Conservation (phyloP, 2,113 vertebrate genomes). For the cattle (Bos taurus) region ARS-UCD2.0 NC_037331.1:118403501-118404000, state of each 20-base stretch:
- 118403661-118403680: neutral
- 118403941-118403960: neutral
- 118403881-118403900: neutral
- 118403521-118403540: neutral
- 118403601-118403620: neutral
- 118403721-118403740: neutral
- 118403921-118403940: neutral
- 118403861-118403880: neutral
- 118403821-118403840: neutral
- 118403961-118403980: neutral
- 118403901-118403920: neutral
- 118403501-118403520: fast-evolving
- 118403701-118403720: no score
- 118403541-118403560: neutral
- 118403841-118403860: no score
- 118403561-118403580: neutral
- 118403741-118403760: neutral
- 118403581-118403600: fast-evolving
- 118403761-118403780: fast-evolving
- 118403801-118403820: fast-evolving
- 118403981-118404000: neutral
- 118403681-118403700: neutral
- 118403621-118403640: neutral
- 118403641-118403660: neutral
- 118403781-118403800: neutral